These are phyloP conservation scores for Keiferia lycopersicella DNA, from an alignment of 2,888 invertebrate species.

Conservation along the genomic window DNA sequence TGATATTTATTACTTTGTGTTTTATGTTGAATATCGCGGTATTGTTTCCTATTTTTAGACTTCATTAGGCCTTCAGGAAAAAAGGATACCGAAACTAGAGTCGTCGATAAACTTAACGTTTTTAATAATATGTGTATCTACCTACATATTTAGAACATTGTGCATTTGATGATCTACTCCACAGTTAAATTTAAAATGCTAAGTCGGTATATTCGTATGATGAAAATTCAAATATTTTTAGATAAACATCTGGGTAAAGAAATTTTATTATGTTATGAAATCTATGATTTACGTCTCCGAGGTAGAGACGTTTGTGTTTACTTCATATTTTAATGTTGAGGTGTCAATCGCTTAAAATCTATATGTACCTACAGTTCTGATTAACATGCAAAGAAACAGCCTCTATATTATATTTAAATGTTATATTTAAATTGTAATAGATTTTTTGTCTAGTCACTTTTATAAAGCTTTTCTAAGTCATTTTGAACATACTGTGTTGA, in stretches of 20 bases:
- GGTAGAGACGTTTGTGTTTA: neutral
- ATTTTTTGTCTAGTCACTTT: no score
- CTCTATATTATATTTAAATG: neutral
- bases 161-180: no score
- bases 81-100: neutral
- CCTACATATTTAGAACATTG: no score
- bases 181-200: no score
- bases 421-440: neutral
- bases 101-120: neutral
- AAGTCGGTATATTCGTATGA: no score
- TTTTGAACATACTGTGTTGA: neutral
- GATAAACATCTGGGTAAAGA: no score
- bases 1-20: constrained; percentile 6
- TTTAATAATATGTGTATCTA: no score
- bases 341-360: neutral
- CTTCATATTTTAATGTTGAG: no score
- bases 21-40: neutral
- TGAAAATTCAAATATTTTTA: no score
- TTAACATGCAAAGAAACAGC: neutral
- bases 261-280: no score
- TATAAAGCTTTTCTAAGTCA: no score
- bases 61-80: neutral
- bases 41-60: constrained; percentile 2
- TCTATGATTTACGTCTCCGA: no score
- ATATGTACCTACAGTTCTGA: constrained; percentile 1